phyloP scores from a whole-genome alignment of 2,888 invertebrate genomes.

The Cyrtodaria siliqua region DNA sequence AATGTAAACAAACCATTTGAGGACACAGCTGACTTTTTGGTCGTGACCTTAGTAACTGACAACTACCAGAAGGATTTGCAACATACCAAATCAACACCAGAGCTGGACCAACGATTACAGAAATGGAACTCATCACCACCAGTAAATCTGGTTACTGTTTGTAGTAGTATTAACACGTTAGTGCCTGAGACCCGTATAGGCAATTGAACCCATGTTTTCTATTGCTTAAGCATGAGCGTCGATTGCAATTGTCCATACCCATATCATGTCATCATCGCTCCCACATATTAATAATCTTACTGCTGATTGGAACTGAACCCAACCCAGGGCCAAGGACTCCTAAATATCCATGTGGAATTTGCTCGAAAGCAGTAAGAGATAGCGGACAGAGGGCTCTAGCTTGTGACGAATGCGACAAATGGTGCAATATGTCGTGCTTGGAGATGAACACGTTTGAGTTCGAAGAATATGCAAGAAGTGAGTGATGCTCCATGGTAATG shows the following conservation, averaged over 20 bases:
- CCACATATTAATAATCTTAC: not conserved
- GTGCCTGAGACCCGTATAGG: too few species aligned
- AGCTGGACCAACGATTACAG: too few species aligned
- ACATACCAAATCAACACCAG: too few species aligned
- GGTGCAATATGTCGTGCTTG: constrained; percentile 14
- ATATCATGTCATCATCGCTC: not conserved
- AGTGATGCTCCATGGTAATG: constrained; percentile 14
- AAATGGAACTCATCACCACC: too few species aligned
- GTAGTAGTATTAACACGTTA: too few species aligned
- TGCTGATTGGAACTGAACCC: constrained; percentile 1
- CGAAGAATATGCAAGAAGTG: not conserved
- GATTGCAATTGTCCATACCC: not conserved
- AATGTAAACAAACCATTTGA: too few species aligned
- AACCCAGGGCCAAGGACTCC: constrained; percentile 6
- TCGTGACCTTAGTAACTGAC: too few species aligned
- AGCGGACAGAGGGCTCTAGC: constrained; percentile 2
- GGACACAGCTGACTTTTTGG: too few species aligned
- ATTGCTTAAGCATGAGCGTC: not conserved
- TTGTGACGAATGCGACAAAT: constrained; percentile 17
- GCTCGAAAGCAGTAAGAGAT: not conserved
- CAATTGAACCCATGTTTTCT: too few species aligned
- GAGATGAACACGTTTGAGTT: constrained; percentile 8
- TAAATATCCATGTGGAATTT: constrained; percentile 7
- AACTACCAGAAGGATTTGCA: too few species aligned
- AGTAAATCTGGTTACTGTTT: too few species aligned